A percentile compares a stretch with the other conserved stretches of the same genome.
These are phyloP conservation scores for Gouania willdenowi DNA, from an alignment of 2,797 vertebrate genomes.

Conservation along the genomic window DNA sequence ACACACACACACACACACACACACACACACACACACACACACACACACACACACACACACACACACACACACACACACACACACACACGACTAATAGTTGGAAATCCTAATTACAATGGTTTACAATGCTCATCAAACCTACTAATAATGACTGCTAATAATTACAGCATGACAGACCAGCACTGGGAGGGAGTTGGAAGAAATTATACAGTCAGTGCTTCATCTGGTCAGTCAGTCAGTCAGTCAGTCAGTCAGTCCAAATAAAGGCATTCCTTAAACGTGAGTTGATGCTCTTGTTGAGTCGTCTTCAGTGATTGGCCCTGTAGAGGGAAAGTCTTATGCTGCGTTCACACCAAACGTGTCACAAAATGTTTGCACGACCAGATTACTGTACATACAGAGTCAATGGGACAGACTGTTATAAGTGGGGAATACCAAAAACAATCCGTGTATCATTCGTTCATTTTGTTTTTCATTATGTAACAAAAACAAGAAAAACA, in stretches of 20 bases:
- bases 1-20: constrained; percentile 15
- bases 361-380: too few species aligned
- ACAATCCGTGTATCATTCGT: too few species aligned
- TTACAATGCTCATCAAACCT: constrained; percentile 72
- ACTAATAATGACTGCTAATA: constrained; percentile 77
- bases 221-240: constrained; percentile 28
- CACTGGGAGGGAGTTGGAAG: constrained; percentile 38
- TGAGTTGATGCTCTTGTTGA: too few species aligned
- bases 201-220: constrained; percentile 60
- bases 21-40: constrained; percentile 36
- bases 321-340: too few species aligned
- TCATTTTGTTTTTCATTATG: too few species aligned
- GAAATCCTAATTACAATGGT: constrained; percentile 72
- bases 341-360: too few species aligned
- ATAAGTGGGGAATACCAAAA: too few species aligned
- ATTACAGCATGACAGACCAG: constrained; percentile 70
- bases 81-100: constrained; percentile 54
- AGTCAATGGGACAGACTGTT: too few species aligned
- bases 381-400: too few species aligned
- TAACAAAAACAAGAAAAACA: too few species aligned
- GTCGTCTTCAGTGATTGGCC: too few species aligned
- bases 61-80: constrained; percentile 18
- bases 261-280: too few species aligned
- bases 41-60: constrained; percentile 11
- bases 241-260: constrained; percentile 24